Percentiles rank a stretch among this genome's conserved stretches.
phyloP scores from a whole-genome alignment of 2,113 vertebrate species.

The Neolamprologus kungweensis region DNA sequence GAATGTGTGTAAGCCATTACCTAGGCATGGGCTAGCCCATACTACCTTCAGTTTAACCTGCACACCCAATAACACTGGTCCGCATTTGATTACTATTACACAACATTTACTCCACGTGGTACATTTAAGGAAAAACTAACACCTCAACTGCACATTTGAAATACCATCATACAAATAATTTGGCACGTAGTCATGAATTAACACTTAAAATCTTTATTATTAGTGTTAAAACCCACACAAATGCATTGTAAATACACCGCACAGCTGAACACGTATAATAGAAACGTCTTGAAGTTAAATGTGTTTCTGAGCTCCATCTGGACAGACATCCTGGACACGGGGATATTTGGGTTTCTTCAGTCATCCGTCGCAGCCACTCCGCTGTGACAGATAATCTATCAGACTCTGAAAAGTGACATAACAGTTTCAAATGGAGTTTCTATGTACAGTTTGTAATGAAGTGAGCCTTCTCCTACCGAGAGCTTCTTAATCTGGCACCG shows the following conservation, averaged over 20 bases:
- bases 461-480: not conserved
- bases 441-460: not conserved
- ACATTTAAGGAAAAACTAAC: not conserved
- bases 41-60: not conserved
- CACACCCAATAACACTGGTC: not conserved
- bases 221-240: not conserved
- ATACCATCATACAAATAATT: not conserved
- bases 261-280: not conserved
- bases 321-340: not conserved
- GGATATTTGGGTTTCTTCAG: not conserved
- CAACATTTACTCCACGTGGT: not conserved
- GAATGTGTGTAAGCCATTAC: not conserved
- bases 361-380: constrained; percentile 8
- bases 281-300: not conserved
- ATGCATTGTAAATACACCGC: not conserved
- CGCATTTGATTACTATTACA: rapidly evolving
- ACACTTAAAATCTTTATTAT: constrained; percentile 9
- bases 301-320: not conserved
- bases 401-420: constrained; percentile 12
- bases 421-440: rapidly evolving
- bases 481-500: constrained; percentile 49
- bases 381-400: constrained; percentile 32
- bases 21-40: not conserved
- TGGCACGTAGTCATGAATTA: not conserved
- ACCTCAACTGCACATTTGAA: rapidly evolving